These are phyloP conservation scores for Cremastinae sp. DNA, from an alignment of 2,888 invertebrate genomes.

Conservation along the genomic window DNA sequence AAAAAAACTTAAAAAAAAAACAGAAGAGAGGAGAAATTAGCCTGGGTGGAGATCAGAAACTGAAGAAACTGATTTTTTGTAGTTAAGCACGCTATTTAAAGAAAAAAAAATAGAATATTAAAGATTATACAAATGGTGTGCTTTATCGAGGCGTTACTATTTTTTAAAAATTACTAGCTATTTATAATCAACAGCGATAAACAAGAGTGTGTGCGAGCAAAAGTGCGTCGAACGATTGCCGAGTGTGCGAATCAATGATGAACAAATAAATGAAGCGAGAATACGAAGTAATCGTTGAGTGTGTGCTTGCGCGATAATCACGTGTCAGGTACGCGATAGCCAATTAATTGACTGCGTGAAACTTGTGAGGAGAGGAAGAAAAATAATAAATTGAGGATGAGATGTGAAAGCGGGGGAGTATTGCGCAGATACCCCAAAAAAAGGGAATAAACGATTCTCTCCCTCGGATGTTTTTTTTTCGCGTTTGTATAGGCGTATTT, in stretches of 20 bases:
- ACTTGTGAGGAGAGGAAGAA: neutral
- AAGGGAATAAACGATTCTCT: no score
- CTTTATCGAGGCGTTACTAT: conserved; percentile 72
- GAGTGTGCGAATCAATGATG: conserved; percentile 44
- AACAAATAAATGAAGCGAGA: conserved; percentile 25
- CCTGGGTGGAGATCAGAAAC: neutral
- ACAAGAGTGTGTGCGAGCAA: conserved; percentile 30
- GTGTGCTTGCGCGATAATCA: conserved; percentile 50
- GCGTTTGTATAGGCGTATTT: no score
- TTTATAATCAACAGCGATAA: conserved; percentile 70
- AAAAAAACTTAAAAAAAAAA: conserved; percentile 53
- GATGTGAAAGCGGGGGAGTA: conserved; percentile 23
- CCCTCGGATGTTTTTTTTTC: no score
- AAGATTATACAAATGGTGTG: conserved; percentile 54
- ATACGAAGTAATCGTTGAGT: conserved; percentile 19
- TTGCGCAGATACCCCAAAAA: neutral
- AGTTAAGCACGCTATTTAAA: conserved; percentile 60
- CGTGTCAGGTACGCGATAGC: conserved; percentile 54
- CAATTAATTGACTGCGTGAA: conserved; percentile 55
- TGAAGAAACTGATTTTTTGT: conserved; percentile 63
- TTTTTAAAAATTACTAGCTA: conserved; percentile 74
- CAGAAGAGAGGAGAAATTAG: conserved; percentile 57
- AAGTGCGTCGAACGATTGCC: conserved; percentile 22
- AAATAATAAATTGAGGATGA: conserved; percentile 6
- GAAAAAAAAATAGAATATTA: conserved; percentile 43